Evolutionary conservation across 2,113 vertebrate genomes (phyloP), one percentile per base, ranked within the genome.

Genomic region (Balaeniceps rex): DNA sequence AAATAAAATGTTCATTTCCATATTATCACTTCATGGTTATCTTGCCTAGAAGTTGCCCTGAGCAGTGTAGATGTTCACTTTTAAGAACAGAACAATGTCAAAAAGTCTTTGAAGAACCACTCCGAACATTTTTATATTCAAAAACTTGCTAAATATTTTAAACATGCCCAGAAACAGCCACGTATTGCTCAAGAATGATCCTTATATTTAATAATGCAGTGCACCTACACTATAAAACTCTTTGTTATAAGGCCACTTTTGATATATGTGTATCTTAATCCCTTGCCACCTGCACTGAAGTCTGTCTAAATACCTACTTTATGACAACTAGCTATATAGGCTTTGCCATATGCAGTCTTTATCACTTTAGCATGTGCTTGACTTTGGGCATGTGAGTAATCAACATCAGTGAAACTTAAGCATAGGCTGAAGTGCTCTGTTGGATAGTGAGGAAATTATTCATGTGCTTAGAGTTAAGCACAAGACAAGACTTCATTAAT

Each of bases 51-150:
- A 98, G 90, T 87, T 93, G 97, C 98, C 97, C 83, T 94, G 60
- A 98, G 96, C 97, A 75, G 88, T 44, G 51, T 92, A 91, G 61
- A 94, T 80, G 82, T 90, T 97, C 91, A 87, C 96, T 97, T 96
- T 91, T 83, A 96, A 96, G 96, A 97, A 97, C 66, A 77, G 92
- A 98, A 96, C 94, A 94, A 96, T 87, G 95, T 96, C 96, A 96
- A 91, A 93, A 97, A 96, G 93, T 87, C 98, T 98, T 96, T 94
- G 97, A 97, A 97, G 83, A 97, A 88, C 44, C 66, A 90, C 96
- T 93, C 40, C 0, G 34, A 97, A 97, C 29, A 83, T 88, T 94
- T 95, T 97, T 95, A 74, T 92, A 78, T 87, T 96, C 66, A 81
- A 91, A 97, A 97, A 93, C 83, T 94, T 83, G 21, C 66, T 95